Evolutionary conservation across 2,888 invertebrate species (phyloP), one percentile per base, ranked within the genome.

Genomic region (Gerris lacustris): DNA sequence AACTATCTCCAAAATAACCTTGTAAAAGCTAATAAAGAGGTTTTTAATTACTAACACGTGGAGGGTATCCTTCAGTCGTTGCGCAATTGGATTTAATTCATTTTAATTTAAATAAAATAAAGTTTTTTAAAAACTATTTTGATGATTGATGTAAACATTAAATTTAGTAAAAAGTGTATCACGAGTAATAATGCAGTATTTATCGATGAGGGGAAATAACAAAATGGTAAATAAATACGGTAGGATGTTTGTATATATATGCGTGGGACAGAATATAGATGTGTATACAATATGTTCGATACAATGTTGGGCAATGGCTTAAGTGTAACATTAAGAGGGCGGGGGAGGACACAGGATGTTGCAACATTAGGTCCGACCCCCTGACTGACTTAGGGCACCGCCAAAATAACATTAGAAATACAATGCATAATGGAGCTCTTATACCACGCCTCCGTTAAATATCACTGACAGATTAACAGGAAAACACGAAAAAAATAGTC

Each of bases 331-430:
- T 15, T 9, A 15, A 15, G 15, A 11, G 55, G 55, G 55, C 55
- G 55, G 55, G 55, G 55, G 55, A 55, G 55, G 55, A 15, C 31
- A 31, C 55, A 55, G 55, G 55, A 55, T 55, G 55, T 55, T 55
- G 55, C 55, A 9, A 55, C 55, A 55, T 55, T 11, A 55, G 15
- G 55, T 9, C 15, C 55, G 31, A 31, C 31, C 31, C 31, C 31
- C 31, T 31, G 31, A 31, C 31, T 31, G 31, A 31, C 31, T 31
- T 31, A 31, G 31, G 31, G 31, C 31, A 31, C 31, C 31, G 31
- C 31, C 31, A 31, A 31, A 31, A 31, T 31, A 31, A 31, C 31
- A 31, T 31, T 31, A 31, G 31, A 31, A 31, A 31, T 31, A 31
- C 31, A 31, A 31, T 31, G 31, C 31, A 31, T 31, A 31, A 31